Percentiles rank a stretch among this genome's conserved stretches.
Conservation (phyloP, 1,140 invertebrate species). For the Calliphora vicina region DNA sequence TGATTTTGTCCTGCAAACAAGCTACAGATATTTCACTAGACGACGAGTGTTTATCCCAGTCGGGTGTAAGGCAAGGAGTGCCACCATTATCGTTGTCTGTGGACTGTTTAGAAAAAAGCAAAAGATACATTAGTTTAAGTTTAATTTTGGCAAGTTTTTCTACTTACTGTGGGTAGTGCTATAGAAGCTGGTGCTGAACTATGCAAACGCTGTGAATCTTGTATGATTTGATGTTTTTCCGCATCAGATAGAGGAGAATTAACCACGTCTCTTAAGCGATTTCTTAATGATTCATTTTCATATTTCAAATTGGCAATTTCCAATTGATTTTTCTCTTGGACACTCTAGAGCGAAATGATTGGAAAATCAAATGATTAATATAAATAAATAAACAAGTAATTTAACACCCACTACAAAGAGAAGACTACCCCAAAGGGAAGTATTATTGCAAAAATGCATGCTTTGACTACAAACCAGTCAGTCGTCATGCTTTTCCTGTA, state of each 20-base stretch:
- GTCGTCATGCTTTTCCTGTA: neutral
- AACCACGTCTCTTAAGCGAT: constrained; percentile 77
- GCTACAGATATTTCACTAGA: constrained; percentile 90
- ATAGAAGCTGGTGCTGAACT: constrained; percentile 72
- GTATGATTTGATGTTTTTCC: constrained; percentile 78
- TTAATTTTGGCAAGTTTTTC: neutral
- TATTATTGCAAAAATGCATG: neutral
- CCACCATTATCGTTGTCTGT: constrained; percentile 61
- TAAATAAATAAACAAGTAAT: constrained; percentile 1
- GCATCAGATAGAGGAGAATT: constrained; percentile 83
- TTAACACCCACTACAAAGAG: neutral
- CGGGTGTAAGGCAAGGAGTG: constrained; percentile 72
- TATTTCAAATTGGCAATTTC: constrained; percentile 73
- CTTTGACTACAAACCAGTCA: neutral
- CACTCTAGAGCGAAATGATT: constrained; percentile 42
- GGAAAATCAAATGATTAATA: constrained; percentile 4
- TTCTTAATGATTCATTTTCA: constrained; percentile 78
- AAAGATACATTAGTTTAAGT: neutral
- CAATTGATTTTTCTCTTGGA: constrained; percentile 69
- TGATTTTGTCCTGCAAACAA: constrained; percentile 89
- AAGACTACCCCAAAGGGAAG: neutral
- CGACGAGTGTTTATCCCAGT: constrained; percentile 90
- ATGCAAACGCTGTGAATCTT: constrained; percentile 73
- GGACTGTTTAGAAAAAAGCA: neutral
- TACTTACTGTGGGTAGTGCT: constrained; percentile 67